Conservation (phyloP, 1,140 invertebrate genomes). For the Drosophila trapezifrons region DNA sequence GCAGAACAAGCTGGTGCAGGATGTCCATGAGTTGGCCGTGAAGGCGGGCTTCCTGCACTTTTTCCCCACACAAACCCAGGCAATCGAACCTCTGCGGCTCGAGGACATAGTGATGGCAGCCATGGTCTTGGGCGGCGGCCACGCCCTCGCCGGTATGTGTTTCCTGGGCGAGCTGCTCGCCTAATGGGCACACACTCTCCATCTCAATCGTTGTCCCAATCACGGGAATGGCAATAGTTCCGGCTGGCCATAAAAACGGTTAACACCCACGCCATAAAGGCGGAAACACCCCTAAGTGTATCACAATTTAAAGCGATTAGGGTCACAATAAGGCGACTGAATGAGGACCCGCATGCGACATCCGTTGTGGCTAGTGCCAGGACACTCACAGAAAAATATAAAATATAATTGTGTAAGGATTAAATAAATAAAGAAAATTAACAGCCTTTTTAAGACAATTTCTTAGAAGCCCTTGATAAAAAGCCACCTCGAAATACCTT, state of each 20-base stretch:
- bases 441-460: too few relatives aligned
- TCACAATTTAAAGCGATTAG: constrained; percentile 75
- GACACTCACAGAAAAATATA: constrained; percentile 21
- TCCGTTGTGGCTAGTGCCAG: constrained; percentile 30
- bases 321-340: constrained; percentile 60
- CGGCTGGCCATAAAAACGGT: constrained; percentile 60
- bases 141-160: constrained; percentile 40
- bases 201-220: constrained; percentile 48
- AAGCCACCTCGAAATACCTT: too few relatives aligned
- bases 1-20: constrained; percentile 32
- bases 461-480: too few relatives aligned
- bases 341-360: constrained; percentile 51
- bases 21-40: constrained; percentile 50
- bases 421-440: neutral
- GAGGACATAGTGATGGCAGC: constrained; percentile 52
- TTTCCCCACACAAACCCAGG: constrained; percentile 26
- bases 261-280: constrained; percentile 72
- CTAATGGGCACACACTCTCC: constrained; percentile 47
- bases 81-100: constrained; percentile 40
- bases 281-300: constrained; percentile 63
- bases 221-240: constrained; percentile 70
- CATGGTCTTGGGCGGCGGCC: constrained; percentile 39
- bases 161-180: constrained; percentile 41
- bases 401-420: neutral
- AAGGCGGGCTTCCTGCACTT: constrained; percentile 44